These are phyloP conservation scores for Brevimyrus niger DNA, from an alignment of 2,113 vertebrate genomes.

Conservation along the genomic window DNA sequence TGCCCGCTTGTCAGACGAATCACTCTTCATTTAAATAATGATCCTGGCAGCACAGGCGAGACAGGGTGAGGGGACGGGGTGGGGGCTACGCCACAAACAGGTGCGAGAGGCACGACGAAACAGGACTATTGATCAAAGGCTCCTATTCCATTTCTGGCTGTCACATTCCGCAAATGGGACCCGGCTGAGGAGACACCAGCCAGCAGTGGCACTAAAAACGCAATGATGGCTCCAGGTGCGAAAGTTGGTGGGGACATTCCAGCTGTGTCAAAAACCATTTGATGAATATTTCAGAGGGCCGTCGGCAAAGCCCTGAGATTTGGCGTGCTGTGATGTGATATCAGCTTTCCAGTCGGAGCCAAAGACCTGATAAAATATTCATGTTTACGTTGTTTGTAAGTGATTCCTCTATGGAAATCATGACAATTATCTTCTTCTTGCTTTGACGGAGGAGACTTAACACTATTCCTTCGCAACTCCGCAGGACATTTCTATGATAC, in stretches of 20 bases:
- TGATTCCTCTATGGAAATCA: slow-evolving; percentile 10
- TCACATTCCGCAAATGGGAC: neutral
- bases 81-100: neutral
- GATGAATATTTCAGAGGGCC: neutral
- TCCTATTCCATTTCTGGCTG: neutral
- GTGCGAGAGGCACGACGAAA: neutral
- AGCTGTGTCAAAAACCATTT: neutral
- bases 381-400: slow-evolving; percentile 28
- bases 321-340: slow-evolving; percentile 24
- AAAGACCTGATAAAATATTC: slow-evolving; percentile 36
- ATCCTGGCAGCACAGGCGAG: neutral
- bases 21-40: neutral
- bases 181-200: neutral
- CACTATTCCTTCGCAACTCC: neutral
- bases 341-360: slow-evolving; percentile 33
- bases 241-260: neutral
- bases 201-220: neutral
- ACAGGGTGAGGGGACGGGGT: neutral
- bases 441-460: neutral
- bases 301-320: slow-evolving; percentile 4
- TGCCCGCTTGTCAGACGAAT: neutral
- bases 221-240: neutral
- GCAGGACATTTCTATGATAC: neutral
- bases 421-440: slow-evolving; percentile 21
- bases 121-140: neutral